phyloP scores from a whole-genome alignment of 1,140 invertebrate species.

The Agrypnia vestita region DNA sequence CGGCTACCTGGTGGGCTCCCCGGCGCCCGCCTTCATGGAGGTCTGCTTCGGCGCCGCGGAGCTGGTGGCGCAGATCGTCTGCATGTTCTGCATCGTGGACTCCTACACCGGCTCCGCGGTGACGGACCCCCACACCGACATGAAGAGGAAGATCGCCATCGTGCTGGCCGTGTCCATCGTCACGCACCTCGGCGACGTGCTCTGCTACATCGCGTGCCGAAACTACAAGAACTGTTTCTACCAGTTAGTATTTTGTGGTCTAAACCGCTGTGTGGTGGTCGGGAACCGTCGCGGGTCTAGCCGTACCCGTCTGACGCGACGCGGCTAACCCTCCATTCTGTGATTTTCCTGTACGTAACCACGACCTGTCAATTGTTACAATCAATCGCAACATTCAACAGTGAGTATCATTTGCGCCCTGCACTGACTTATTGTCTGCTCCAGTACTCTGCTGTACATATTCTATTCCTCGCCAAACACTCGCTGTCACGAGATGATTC shows the following conservation, averaged over 20 bases:
- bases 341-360: no score
- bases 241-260: neutral
- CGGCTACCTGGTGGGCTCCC: slow-evolving; percentile 41
- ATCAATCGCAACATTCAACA: no score
- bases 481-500: no score
- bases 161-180: neutral
- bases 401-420: no score
- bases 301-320: no score
- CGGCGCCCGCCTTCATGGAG: slow-evolving; percentile 30
- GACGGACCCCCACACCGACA: neutral
- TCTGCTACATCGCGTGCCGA: slow-evolving; percentile 8
- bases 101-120: slow-evolving; percentile 1
- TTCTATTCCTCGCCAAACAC: no score
- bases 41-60: neutral
- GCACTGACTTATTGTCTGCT: no score
- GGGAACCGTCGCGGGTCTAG: no score
- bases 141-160: neutral
- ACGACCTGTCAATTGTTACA: no score
- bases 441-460: no score
- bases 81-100: slow-evolving; percentile 1
- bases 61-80: neutral
- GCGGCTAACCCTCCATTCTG: no score
- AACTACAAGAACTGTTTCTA: slow-evolving; percentile 44
- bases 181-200: slow-evolving; percentile 1
- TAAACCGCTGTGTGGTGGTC: no score